Conservation (phyloP, 2,797 vertebrate genomes). For the Xyrichtys novacula region DNA sequence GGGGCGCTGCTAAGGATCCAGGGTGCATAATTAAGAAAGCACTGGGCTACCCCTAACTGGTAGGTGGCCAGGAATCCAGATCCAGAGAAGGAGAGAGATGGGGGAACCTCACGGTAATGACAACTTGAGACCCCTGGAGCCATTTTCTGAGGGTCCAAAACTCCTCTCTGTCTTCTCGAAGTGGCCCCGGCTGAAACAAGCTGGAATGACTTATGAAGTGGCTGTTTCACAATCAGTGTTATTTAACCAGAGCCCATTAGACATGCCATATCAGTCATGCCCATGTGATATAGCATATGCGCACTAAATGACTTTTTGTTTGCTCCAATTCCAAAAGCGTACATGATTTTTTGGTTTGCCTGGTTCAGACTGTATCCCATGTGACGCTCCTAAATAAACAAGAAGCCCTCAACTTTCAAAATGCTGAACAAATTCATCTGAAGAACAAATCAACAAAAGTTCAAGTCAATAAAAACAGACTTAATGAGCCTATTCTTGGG, state of each 20-base stretch:
- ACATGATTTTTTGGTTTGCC: constrained; percentile 8
- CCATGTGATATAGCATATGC: constrained; percentile 58
- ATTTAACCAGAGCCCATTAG: constrained; percentile 62
- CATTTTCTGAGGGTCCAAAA: constrained; percentile 54
- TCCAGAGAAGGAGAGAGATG: constrained; percentile 87
- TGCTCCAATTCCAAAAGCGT: background rate
- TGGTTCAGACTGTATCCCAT: background rate
- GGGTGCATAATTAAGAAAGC: constrained; percentile 85
- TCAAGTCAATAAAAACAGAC: background rate
- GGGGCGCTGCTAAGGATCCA: constrained; percentile 85
- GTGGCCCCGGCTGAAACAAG: background rate
- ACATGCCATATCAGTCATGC: constrained; percentile 58
- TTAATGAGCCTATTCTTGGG: background rate
- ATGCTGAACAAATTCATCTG: background rate
- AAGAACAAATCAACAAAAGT: background rate
- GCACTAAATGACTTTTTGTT: constrained; percentile 34
- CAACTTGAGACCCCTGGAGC: constrained; percentile 43
- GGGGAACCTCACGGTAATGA: constrained; percentile 40
- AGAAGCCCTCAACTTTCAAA: background rate
- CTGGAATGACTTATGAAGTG: background rate
- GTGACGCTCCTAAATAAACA: constrained; percentile 1
- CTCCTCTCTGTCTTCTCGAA: background rate
- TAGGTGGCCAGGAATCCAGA: constrained; percentile 93
- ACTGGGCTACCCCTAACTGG: constrained; percentile 90
- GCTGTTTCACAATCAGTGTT: background rate